phyloP scores from a whole-genome alignment of 2,888 invertebrate genomes.

The Mamestra brassicae region DNA sequence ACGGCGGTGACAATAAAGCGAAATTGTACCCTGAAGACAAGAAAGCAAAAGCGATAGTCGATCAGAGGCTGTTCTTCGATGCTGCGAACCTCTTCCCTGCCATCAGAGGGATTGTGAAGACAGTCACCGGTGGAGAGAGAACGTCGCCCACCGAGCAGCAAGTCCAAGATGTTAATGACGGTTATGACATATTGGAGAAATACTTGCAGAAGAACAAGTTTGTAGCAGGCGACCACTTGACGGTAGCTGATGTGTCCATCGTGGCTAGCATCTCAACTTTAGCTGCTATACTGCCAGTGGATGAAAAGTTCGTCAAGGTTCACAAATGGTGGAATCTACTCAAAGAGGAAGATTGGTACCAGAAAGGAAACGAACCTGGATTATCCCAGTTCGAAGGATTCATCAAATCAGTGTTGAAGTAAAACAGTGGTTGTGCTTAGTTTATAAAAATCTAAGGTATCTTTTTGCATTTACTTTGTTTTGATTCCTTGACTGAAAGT shows the following conservation, averaged over 20 bases:
- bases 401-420: slow-evolving; percentile 45
- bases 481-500: neutral
- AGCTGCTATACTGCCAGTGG: slow-evolving; percentile 67
- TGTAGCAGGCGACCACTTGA: slow-evolving; percentile 69
- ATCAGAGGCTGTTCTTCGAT: slow-evolving; percentile 73
- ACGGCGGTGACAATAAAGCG: slow-evolving; percentile 69
- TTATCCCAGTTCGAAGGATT: slow-evolving; percentile 48
- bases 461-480: neutral
- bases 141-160: slow-evolving; percentile 57
- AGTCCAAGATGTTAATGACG: slow-evolving; percentile 61
- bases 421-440: slow-evolving; percentile 16
- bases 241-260: slow-evolving; percentile 75
- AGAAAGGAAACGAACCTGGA: slow-evolving; percentile 71
- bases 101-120: slow-evolving; percentile 29
- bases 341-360: slow-evolving; percentile 69
- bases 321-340: slow-evolving; percentile 69
- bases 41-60: slow-evolving; percentile 68
- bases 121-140: neutral
- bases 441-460: neutral
- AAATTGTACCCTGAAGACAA: slow-evolving; percentile 72
- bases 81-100: slow-evolving; percentile 67
- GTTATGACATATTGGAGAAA: slow-evolving; percentile 72
- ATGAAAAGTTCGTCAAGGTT: slow-evolving; percentile 67
- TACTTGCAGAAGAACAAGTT: slow-evolving; percentile 70
- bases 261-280: slow-evolving; percentile 70